Evolutionary conservation across 2,888 invertebrate species (phyloP).

Genomic region (Nesidiocoris tenuis): DNA sequence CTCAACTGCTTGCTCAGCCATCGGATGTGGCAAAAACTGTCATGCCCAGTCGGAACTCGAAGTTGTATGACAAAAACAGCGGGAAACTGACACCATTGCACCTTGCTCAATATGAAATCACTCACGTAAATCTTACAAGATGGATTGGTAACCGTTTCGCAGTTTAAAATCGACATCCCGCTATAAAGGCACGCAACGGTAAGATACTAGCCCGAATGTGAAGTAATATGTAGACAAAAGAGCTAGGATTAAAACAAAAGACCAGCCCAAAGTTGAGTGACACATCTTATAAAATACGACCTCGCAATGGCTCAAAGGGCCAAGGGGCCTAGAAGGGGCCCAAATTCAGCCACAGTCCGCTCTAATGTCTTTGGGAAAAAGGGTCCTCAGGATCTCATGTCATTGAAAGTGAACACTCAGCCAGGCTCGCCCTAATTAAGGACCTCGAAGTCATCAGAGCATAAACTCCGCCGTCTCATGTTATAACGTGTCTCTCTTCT

Average conservation of each 20-base stretch:
- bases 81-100: no score
- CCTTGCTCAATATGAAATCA: no score
- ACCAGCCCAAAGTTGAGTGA: not conserved
- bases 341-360: no score
- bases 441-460: constrained; percentile 17
- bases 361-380: constrained; percentile 38
- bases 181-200: not conserved
- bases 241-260: not conserved
- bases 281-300: not conserved
- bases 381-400: constrained; percentile 25
- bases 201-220: not conserved
- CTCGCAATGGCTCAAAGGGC: not conserved
- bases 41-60: no score
- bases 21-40: no score
- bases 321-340: no score
- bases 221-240: not conserved
- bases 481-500: not conserved
- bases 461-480: not conserved
- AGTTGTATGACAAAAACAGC: no score
- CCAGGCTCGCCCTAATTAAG: constrained; percentile 22
- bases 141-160: no score
- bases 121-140: no score
- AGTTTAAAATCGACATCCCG: no score
- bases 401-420: constrained; percentile 14
- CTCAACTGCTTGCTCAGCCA: no score